Percentiles rank a stretch among this genome's conserved stretches.
These are phyloP conservation scores for Drosophila oshimai DNA, from an alignment of 1,140 invertebrate genomes.

Conservation along the genomic window DNA sequence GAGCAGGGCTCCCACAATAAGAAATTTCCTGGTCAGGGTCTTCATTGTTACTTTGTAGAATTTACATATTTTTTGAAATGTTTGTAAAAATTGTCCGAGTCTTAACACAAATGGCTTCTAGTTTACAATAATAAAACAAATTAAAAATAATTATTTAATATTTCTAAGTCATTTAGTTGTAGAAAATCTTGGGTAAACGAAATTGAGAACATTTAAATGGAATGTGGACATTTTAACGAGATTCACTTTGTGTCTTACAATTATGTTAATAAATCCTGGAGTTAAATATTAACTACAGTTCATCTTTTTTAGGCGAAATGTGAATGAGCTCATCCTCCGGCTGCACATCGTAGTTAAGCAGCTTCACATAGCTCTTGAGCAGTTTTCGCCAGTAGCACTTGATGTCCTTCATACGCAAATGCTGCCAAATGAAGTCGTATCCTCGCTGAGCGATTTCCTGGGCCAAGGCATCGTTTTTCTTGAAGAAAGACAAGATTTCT, in stretches of 20 bases:
- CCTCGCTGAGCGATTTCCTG: constrained; percentile 92
- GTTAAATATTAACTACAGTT: constrained; percentile 26
- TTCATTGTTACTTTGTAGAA: not conserved
- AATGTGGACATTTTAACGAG: not conserved
- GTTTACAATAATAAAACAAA: not conserved
- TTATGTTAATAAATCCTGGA: too few relatives aligned
- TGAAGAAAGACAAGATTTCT: constrained; percentile 90
- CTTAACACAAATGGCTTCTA: constrained; percentile 1
- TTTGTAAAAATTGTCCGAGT: not conserved
- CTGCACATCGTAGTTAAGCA: constrained; percentile 88
- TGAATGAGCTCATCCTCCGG: constrained; percentile 84
- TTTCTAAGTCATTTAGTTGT: too few relatives aligned
- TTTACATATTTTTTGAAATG: constrained; percentile 5
- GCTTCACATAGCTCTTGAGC: constrained; percentile 89
- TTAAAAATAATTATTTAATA: not conserved
- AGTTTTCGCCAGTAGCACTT: constrained; percentile 94
- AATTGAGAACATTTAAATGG: not conserved
- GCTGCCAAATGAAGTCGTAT: constrained; percentile 91
- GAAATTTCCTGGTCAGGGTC: not conserved
- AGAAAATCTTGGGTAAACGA: too few relatives aligned
- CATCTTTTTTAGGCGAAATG: constrained; percentile 38
- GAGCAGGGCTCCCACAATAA: not conserved
- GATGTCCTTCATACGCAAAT: constrained; percentile 92
- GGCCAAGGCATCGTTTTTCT: constrained; percentile 89
- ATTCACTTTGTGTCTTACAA: too few relatives aligned